Evolutionary conservation across 2,797 vertebrate genomes (phyloP), one percentile per base, ranked within the genome.

Genomic region (Delichon dasypus): DNA sequence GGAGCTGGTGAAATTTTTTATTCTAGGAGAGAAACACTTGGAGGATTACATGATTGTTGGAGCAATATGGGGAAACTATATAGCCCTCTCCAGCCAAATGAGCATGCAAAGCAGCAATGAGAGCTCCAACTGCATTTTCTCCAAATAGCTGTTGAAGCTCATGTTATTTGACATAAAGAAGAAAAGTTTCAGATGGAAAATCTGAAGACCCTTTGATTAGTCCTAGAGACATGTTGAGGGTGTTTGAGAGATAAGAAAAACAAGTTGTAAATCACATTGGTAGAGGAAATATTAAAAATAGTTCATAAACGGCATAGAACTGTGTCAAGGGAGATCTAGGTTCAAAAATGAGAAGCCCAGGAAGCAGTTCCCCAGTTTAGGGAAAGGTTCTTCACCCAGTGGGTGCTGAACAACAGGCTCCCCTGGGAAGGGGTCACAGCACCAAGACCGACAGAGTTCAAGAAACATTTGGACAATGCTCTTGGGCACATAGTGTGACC

Each of bases 181-280:
- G 8, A 64, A 64, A 15, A 25, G 1, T 53, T 85, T 89, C 40
- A 76, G 4, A 32, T 65, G 22, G 15, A 82, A 82, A 67, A 8
- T 32, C 23, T 76, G n/a, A 72, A 64, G 45, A 74, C 1, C 6
- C 1, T 62, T 78, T 5, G 73, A 7, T 48, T 90, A 68, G 23
- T 62, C 30, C 8, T 47, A 48, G 9, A 75, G n/a, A 58, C 0
- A 0, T 29, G 9, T 44, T 58, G n/a, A 84, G 16, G 2, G 5
- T n/a, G 32, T 84, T 78, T 64, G 58, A 67, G 27, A 81, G 38
- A 51, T 25, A 67, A 62, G 9, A 7, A 6, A 7, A 0, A 5
- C 75, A 91, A 22, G 3, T 30, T 84, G 30, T 78, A 44, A 93
- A 81, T 68, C 66, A 50, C 5, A 20, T 18, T 54, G 14, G 12